Base-by-base conservation (phyloP, 2,113 vertebrate genomes). In the Phylloscopus whistleri region DNA sequence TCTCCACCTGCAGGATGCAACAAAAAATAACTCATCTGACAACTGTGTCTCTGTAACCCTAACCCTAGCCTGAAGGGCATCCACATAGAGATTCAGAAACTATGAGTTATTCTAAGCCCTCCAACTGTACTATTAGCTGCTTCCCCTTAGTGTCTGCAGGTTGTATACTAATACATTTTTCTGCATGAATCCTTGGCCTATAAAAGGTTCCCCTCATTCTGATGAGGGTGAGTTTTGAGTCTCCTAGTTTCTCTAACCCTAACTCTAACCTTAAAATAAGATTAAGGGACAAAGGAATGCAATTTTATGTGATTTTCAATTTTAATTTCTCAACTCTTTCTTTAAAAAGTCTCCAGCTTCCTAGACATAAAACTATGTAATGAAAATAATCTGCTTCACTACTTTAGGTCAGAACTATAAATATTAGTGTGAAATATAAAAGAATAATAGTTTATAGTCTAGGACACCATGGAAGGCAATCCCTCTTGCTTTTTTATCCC, bases 171-270 rank as follows among this genome's bases (percentile, higher is more conserved):
- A 39, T 24, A 39, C 2, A 37, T 89, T 60, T 30, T 37, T 7
- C 26, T 52, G 3, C 13, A 8, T 35, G 67, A 16, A 55, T 31
- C 30, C 16, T 22, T 0, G 0, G 24, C 33, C 17, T 14, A 46
- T 16, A 51, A 46, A 85, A 60, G 3, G 1, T 63, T 70, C 20
- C 16, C 30, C 26, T 67, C 11, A 31, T 51, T 55, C 14, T 56
- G 16, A 30, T 63, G 35, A 60, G 28, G 17, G 7, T 23, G 55
- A 41, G 12, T 66, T 87, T 66, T 75, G 51, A 26, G 13, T 60
- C 28, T 70, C 5, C 41, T 30, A 51, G 22, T 84, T 93, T 66
- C 41, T 87, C 41, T 79, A 51, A 63, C 18, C 22, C 15, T 52
- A 48, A 39, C 4, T 55, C 37, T 58, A 59, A 53, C 8, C 31